phyloP scores from a whole-genome alignment of 2,888 invertebrate species.

The Netelia melanura region DNA sequence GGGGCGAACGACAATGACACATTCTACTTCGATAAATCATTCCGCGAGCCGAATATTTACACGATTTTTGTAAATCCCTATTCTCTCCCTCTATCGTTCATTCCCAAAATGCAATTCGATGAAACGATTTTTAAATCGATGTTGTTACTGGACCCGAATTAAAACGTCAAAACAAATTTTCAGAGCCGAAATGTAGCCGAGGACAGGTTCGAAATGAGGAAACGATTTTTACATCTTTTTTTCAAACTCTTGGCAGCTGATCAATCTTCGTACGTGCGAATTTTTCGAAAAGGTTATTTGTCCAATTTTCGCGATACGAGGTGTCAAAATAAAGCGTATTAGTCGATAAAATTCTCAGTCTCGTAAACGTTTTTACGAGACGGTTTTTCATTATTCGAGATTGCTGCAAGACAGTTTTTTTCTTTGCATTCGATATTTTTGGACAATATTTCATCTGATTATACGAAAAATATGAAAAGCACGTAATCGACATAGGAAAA shows the following conservation, averaged over 20 bases:
- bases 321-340: not conserved
- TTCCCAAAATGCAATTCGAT: not conserved
- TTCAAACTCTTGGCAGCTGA: not conserved
- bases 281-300: not conserved
- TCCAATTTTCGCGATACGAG: not conserved
- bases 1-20: not conserved
- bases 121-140: constrained; percentile 37
- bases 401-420: not conserved
- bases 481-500: not conserved
- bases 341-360: not conserved
- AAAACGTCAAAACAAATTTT: constrained; percentile 48
- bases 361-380: too few species aligned
- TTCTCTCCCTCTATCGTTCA: not conserved
- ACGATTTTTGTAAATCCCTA: constrained; percentile 16
- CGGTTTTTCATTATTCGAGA: not conserved
- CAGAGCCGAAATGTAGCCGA: not conserved
- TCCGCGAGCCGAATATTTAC: not conserved
- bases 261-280: not conserved
- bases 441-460: not conserved
- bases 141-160: constrained; percentile 28
- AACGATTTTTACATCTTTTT: not conserved
- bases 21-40: constrained; percentile 1
- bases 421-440: not conserved
- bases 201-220: not conserved
- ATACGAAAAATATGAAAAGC: not conserved